phyloP scores from a whole-genome alignment of 2,888 invertebrate genomes.

The Camptogramma bilineatum region DNA sequence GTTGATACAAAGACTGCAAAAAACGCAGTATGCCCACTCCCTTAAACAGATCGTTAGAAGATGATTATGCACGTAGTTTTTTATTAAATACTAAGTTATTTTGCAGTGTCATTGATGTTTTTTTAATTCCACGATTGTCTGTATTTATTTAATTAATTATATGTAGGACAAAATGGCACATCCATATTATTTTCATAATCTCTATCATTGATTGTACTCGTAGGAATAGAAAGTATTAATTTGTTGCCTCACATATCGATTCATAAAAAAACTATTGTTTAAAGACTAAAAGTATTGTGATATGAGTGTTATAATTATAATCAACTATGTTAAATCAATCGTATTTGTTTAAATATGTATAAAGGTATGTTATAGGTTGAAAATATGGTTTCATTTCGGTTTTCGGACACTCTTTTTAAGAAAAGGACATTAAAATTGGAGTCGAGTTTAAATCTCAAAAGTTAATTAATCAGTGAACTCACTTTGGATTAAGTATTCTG shows the following conservation, averaged over 20 bases:
- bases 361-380: conserved; percentile 72
- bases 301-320: conserved; percentile 61
- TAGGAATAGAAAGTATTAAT: conserved; percentile 28
- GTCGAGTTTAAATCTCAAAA: too few relatives aligned
- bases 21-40: too few relatives aligned
- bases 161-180: not conserved
- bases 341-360: conserved; percentile 66
- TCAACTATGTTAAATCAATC: conserved; percentile 58
- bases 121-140: not conserved
- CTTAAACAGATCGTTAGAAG: not conserved
- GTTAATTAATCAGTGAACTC: too few relatives aligned
- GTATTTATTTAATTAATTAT: not conserved
- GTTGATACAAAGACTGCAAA: too few relatives aligned
- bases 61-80: conserved; percentile 11
- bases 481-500: too few relatives aligned
- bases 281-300: conserved; percentile 83
- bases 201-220: conserved; percentile 10
- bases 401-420: too few relatives aligned
- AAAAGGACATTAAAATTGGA: too few relatives aligned
- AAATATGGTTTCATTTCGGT: conserved; percentile 66
- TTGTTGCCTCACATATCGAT: conserved; percentile 37
- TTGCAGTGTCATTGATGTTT: not conserved
- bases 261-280: conserved; percentile 42
- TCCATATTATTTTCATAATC: conserved; percentile 7
- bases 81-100: not conserved